Percentiles rank a stretch among this genome's conserved stretches.
These are phyloP conservation scores for Lophotriccus pileatus DNA, from an alignment of 2,797 vertebrate genomes.

Conservation along the genomic window DNA sequence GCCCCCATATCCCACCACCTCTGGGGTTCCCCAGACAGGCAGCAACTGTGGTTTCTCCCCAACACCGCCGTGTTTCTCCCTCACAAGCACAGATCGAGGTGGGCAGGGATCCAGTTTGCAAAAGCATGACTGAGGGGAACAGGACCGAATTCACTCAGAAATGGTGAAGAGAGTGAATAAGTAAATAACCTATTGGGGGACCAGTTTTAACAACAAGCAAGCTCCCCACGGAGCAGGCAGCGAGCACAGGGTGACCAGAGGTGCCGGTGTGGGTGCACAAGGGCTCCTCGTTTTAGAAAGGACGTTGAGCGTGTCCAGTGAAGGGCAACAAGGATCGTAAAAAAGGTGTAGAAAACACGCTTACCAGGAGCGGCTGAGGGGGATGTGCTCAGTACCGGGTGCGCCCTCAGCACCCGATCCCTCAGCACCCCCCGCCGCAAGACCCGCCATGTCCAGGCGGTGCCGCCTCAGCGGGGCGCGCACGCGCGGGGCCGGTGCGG, in stretches of 20 bases:
- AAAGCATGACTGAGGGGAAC: background rate
- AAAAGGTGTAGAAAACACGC: background rate
- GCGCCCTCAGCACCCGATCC: too few species aligned
- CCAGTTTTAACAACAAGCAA: background rate
- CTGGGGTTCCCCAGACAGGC: accelerated
- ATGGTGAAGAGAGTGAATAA: background rate
- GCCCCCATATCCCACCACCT: background rate
- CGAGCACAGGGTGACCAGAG: accelerated
- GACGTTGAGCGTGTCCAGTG: accelerated
- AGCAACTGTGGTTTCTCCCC: background rate
- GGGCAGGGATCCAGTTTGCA: background rate
- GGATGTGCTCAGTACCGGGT: background rate
- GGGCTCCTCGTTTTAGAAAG: background rate
- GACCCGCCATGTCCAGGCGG: accelerated
- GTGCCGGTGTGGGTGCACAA: accelerated
- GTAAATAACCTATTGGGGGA: background rate
- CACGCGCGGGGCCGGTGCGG: background rate
- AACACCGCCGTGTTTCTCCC: background rate
- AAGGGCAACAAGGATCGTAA: background rate
- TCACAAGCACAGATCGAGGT: background rate
- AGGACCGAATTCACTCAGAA: too few species aligned
- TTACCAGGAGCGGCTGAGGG: background rate
- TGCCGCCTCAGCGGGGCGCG: accelerated
- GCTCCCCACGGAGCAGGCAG: background rate
- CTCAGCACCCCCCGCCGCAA: too few species aligned